Conservation (phyloP, 2,888 invertebrate species). For the Mythimna albipuncta region DNA sequence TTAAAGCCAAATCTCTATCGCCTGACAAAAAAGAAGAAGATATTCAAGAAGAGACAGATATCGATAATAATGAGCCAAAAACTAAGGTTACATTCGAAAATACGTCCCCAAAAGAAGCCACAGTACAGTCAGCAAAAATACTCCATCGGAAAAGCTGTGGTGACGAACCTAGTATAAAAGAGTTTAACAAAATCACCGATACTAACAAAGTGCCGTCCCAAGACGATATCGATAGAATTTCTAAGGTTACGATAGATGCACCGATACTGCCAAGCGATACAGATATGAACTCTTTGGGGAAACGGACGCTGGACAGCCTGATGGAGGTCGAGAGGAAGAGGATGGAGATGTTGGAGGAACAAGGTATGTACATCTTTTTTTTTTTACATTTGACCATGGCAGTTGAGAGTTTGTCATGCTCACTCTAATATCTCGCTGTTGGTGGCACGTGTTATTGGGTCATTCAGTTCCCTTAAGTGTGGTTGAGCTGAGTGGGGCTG, state of each 20-base stretch:
- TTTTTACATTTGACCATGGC: too few relatives aligned
- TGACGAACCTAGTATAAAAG: slow-evolving; percentile 83
- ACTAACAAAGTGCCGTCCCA: slow-evolving; percentile 92
- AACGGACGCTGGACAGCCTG: slow-evolving; percentile 95
- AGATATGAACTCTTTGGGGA: slow-evolving; percentile 92
- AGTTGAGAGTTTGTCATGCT: too few relatives aligned
- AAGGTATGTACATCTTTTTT: too few relatives aligned
- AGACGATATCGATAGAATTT: slow-evolving; percentile 96
- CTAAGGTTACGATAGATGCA: slow-evolving; percentile 96
- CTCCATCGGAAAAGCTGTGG: slow-evolving; percentile 87
- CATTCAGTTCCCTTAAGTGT: too few relatives aligned
- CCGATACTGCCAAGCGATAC: slow-evolving; percentile 94
- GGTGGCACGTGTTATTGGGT: too few relatives aligned
- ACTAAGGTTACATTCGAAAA: slow-evolving; percentile 60
- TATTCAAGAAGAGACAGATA: slow-evolving; percentile 77
- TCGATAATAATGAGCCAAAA: slow-evolving; percentile 61
- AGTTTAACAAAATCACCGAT: slow-evolving; percentile 81
- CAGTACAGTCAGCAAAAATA: slow-evolving; percentile 64
- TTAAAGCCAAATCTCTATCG: slow-evolving; percentile 84
- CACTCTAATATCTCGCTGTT: too few relatives aligned
- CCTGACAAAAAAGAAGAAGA: slow-evolving; percentile 81
- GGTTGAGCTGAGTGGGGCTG: too few relatives aligned
- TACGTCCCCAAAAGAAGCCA: slow-evolving; percentile 47
- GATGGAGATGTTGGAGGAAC: slow-evolving; percentile 96
- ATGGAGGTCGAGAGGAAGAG: slow-evolving; percentile 97